phyloP scores from a whole-genome alignment of 2,888 invertebrate species.

The Malthinus seriepunctatus region DNA sequence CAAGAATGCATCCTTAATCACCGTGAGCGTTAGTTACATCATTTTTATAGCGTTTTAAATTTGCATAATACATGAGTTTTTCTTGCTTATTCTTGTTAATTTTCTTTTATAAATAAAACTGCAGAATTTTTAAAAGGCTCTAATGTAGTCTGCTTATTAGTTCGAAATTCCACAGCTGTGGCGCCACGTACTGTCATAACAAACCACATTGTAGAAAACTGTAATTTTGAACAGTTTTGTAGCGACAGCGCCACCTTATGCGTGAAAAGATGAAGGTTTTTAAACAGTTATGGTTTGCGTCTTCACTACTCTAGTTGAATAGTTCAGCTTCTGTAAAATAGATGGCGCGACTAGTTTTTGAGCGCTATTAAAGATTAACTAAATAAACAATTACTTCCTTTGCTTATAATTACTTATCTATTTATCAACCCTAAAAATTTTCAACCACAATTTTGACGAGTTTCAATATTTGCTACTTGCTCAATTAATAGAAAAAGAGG shows the following conservation, averaged over 20 bases:
- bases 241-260: not conserved
- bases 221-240: not conserved
- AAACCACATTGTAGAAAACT: not conserved
- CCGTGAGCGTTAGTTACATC: not conserved
- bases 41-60: not conserved
- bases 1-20: slow-evolving; percentile 26
- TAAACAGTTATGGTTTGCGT: not conserved
- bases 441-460: not conserved
- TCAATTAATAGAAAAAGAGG: not conserved
- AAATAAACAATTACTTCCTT: no score
- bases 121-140: not conserved
- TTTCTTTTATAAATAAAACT: no score
- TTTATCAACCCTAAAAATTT: no score
- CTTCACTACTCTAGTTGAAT: not conserved
- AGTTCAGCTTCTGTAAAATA: not conserved
- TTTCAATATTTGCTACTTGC: not conserved
- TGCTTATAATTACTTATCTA: no score
- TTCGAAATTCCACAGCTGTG: not conserved
- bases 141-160: not conserved
- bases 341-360: not conserved
- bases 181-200: not conserved
- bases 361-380: no score
- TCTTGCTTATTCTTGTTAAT: not conserved
- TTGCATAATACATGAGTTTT: not conserved
- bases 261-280: no score